Evolutionary conservation across 2,113 vertebrate genomes (phyloP), one percentile per base, ranked within the genome.

Genomic region (Zapus hudsonius): DNA sequence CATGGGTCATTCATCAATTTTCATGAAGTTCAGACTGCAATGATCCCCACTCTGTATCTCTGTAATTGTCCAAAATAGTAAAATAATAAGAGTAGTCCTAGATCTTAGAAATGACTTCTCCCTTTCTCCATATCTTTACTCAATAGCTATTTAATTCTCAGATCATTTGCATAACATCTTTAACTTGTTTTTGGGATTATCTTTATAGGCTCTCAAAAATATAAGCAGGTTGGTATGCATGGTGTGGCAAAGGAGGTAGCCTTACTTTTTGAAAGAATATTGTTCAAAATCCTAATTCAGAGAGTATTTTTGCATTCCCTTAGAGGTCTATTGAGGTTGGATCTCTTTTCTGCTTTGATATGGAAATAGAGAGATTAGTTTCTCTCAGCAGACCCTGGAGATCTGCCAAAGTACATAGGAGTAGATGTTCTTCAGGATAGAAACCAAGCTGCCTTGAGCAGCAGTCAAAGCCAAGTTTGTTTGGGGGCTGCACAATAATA

Each of bases 361-460:
- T 99, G 98, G 96, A 98, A 98, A 99, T 98, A 9, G 85, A 76
- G 93, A 97, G 98, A 97, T 98, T 97, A 97, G 97, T 98, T 98
- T 98, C 97, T 98, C 98, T 97, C 97, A 92, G 97, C 97, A 97
- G 97, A 98, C 95, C 57, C 95, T 98, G 98, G 98, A 97, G 61
- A 11, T 63, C 9, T 22, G 97, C 98, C 98, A 98, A 98, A 96
- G 86, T 90, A 98, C 96, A 98, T 97, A 98, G 90, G 95, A 89
- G 92, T 97, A 97, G 97, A 97, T 97, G 97, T 97, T 96, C 97
- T 97, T 97, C 95, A 97, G 96, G 96, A 97, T 94, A 97, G 97
- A 97, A 95, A 92, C 92, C 87, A 61, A 29, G 90, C 95, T 83
- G 82, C 92, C 96, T 95, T 70, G 2, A 97, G 94, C 85, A 96